Evolutionary conservation across 2,888 invertebrate species (phyloP).

Genomic region (Hofmannophila pseudospretella): DNA sequence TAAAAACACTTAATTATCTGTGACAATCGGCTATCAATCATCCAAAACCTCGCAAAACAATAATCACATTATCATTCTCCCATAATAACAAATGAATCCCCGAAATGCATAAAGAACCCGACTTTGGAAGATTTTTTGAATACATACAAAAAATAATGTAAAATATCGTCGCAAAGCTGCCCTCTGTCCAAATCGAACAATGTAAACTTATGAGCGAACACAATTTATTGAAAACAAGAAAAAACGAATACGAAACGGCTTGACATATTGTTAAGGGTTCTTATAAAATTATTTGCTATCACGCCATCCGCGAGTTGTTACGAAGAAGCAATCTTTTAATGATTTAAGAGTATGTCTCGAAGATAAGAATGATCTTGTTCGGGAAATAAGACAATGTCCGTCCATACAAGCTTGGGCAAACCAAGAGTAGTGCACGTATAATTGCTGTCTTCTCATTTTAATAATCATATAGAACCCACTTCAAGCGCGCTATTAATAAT

Average conservation of each 20-base stretch:
- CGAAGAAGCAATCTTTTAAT: slow-evolving; percentile 54
- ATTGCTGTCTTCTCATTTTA: slow-evolving; percentile 62
- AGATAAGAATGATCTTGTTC: slow-evolving; percentile 38
- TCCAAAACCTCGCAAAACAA: slow-evolving; percentile 69
- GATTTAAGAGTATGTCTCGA: slow-evolving; percentile 40
- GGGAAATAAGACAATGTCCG: slow-evolving; percentile 38
- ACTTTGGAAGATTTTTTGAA: slow-evolving; percentile 49
- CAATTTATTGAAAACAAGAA: slow-evolving; percentile 71
- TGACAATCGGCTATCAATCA: slow-evolving; percentile 73
- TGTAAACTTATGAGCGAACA: slow-evolving; percentile 70
- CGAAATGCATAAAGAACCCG: slow-evolving; percentile 71
- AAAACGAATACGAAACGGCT: slow-evolving; percentile 51
- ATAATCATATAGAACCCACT: slow-evolving; percentile 57
- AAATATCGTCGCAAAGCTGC: slow-evolving; percentile 61
- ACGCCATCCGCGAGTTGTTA: slow-evolving; percentile 63
- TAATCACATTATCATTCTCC: slow-evolving; percentile 76
- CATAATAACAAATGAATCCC: slow-evolving; percentile 71
- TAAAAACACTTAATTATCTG: slow-evolving; percentile 66
- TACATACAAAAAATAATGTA: slow-evolving; percentile 45
- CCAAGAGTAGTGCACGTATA: no score
- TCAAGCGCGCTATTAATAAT: slow-evolving; percentile 71
- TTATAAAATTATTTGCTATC: slow-evolving; percentile 77
- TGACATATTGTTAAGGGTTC: slow-evolving; percentile 74
- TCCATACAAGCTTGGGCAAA: no score
- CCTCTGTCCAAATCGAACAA: slow-evolving; percentile 65